Conservation (phyloP, 53 echinoderm and acorn worm genomes). For the Astropecten irregularis region DNA sequence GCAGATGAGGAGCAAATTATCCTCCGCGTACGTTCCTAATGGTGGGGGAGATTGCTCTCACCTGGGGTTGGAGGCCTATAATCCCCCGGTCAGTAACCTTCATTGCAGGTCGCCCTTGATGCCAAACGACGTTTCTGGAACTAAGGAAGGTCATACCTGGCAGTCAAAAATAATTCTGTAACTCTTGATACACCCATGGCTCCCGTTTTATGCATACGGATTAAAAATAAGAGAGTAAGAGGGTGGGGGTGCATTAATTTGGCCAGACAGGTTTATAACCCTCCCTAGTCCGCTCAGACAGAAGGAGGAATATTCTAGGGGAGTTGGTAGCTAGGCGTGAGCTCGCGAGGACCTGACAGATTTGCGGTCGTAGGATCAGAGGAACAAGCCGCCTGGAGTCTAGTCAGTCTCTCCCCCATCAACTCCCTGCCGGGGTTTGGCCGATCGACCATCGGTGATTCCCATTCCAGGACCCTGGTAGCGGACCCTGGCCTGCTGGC, state of each 20-base stretch:
- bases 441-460: background rate
- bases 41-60: too few relatives aligned
- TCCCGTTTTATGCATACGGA: too few relatives aligned
- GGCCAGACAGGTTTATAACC: conserved; percentile 36
- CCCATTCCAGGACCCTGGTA: too few relatives aligned
- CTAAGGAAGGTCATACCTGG: background rate
- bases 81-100: conserved; percentile 32
- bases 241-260: too few relatives aligned
- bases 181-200: background rate
- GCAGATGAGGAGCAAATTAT: too few relatives aligned
- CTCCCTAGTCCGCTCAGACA: background rate
- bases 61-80: too few relatives aligned
- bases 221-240: too few relatives aligned
- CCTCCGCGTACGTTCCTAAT: too few relatives aligned
- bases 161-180: background rate
- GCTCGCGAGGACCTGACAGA: background rate
- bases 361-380: background rate
- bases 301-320: background rate
- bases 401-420: too few relatives aligned
- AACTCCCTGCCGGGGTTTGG: too few relatives aligned
- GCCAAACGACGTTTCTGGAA: background rate
- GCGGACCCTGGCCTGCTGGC: background rate
- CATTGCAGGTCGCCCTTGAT: background rate
- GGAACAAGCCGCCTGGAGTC: conserved; percentile 3
- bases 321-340: too few relatives aligned